Evolutionary conservation across 1,140 invertebrate species (phyloP), one percentile per base, ranked within the genome.

Genomic region (Sycophila sp.): DNA sequence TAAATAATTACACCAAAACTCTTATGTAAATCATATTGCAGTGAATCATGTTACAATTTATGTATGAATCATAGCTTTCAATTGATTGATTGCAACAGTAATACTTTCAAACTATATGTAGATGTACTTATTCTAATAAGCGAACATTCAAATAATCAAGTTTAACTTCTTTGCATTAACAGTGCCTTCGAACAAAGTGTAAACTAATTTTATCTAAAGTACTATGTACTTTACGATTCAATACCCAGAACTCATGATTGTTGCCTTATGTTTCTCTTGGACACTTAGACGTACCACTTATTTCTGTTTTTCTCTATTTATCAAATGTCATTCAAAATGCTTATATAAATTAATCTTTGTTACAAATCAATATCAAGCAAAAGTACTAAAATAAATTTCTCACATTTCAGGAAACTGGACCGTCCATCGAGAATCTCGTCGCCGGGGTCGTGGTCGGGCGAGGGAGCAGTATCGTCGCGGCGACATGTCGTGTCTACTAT

Each of bases 401-500:
- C n/a, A n/a, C n/a, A 8, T 30, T 40, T 26, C 34, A 69, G 67
- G 51, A 63, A 69, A 62, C 58, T 69, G 67, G 67, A 69, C 28
- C 47, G 19, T 45, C 8, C 32, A 49, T 24, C 3, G 11, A 49
- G 30, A 1, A 36, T n/a, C 17, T 30, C 13, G 51, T 7, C 19
- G 53, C 38, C 51, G n/a, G 32, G 8, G 34, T 58, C 30, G 34
- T 30, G 17, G 55, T 40, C n/a, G n/a, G n/a, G n/a, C n/a, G n/a
- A n/a, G n/a, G n/a, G n/a, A n/a, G n/a, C n/a, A n/a, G 30, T 10
- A 26, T 38, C 42, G 24, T 60, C 17, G 17, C 24, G 30, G 59
- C 67, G 58, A 62, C 24, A 69, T 69, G 67, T 69, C 49, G 47
- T 53, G 36, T 55, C 22, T 69, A 69, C 67, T 69, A 69, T 69